Conservation (phyloP, 2,113 vertebrate genomes). For the Nematolebias whitei region DNA sequence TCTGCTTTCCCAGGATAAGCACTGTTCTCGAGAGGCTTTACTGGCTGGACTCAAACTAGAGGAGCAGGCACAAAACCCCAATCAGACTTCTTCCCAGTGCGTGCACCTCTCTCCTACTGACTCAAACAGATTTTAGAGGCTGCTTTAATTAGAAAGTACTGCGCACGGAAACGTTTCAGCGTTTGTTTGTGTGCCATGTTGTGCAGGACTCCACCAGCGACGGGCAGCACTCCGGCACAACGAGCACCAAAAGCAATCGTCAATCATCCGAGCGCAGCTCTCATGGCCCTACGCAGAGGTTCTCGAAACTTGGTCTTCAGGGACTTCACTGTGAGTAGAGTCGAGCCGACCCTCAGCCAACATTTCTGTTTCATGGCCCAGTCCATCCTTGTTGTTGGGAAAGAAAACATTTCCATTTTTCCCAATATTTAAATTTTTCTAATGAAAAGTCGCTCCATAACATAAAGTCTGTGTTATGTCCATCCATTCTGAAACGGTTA, state of each 20-base stretch:
- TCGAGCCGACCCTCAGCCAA: too few species aligned
- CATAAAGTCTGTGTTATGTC: too few species aligned
- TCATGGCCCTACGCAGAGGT: slow-evolving; percentile 96
- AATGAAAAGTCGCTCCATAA: too few species aligned
- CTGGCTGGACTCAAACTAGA: slow-evolving; percentile 95
- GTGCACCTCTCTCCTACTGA: slow-evolving; percentile 16
- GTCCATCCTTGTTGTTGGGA: too few species aligned
- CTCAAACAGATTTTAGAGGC: too few species aligned
- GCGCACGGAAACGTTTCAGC: too few species aligned
- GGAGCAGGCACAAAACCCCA: slow-evolving; percentile 90
- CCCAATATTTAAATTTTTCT: too few species aligned
- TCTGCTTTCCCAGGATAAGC: slow-evolving; percentile 89
- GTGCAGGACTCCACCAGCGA: slow-evolving; percentile 84
- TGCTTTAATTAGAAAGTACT: too few species aligned
- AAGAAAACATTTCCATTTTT: too few species aligned
- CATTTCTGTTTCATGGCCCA: neutral
- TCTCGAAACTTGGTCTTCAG: slow-evolving; percentile 98
- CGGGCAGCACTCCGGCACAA: slow-evolving; percentile 82
- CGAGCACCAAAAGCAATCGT: slow-evolving; percentile 96
- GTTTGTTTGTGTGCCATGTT: too few species aligned
- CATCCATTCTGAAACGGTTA: too few species aligned
- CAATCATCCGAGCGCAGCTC: slow-evolving; percentile 97
- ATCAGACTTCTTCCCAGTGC: slow-evolving; percentile 89
- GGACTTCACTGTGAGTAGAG: slow-evolving; percentile 94
- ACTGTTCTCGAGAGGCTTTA: slow-evolving; percentile 97